These are phyloP conservation scores for Macaria notata DNA, from an alignment of 2,888 invertebrate genomes.

Conservation along the genomic window DNA sequence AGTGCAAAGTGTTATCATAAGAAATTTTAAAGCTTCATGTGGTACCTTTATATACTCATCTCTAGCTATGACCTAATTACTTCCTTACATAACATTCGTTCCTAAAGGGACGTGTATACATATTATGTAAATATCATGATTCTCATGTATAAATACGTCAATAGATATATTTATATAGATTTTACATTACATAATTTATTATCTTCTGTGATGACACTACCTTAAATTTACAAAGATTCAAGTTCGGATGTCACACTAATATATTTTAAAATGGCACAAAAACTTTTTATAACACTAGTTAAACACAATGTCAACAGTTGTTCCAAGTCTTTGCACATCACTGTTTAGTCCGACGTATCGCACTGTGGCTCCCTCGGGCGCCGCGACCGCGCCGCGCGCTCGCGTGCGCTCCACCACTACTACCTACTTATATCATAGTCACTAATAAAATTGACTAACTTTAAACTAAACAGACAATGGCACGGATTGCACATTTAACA, in stretches of 20 bases:
- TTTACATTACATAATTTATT: conserved; percentile 77
- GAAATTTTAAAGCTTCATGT: conserved; percentile 82
- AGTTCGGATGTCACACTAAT: conserved; percentile 81
- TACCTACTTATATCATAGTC: conserved; percentile 32
- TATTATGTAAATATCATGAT: conserved; percentile 77
- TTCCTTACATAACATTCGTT: conserved; percentile 80
- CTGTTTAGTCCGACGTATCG: conserved; percentile 46
- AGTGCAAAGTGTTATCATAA: conserved; percentile 81
- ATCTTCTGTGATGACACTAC: conserved; percentile 78
- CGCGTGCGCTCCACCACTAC: conserved; percentile 38
- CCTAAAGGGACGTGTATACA: conserved; percentile 82
- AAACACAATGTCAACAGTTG: conserved; percentile 78
- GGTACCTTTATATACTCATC: conserved; percentile 75
- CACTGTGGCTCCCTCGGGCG: conserved; percentile 42
- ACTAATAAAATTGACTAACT: conserved; percentile 75
- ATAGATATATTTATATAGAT: conserved; percentile 66
- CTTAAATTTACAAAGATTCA: conserved; percentile 78
- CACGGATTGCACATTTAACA: conserved; percentile 80
- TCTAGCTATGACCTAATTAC: conserved; percentile 78
- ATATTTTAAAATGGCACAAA: conserved; percentile 82
- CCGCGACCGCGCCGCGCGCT: conserved; percentile 32
- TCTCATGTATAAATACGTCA: conserved; percentile 80
- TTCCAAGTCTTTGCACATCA: conserved; percentile 64
- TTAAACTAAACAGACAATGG: conserved; percentile 80
- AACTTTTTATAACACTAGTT: conserved; percentile 76